Percentiles rank a stretch among this genome's conserved stretches.
phyloP scores from a whole-genome alignment of 2,113 vertebrate species.

The Carlito syrichta region DNA sequence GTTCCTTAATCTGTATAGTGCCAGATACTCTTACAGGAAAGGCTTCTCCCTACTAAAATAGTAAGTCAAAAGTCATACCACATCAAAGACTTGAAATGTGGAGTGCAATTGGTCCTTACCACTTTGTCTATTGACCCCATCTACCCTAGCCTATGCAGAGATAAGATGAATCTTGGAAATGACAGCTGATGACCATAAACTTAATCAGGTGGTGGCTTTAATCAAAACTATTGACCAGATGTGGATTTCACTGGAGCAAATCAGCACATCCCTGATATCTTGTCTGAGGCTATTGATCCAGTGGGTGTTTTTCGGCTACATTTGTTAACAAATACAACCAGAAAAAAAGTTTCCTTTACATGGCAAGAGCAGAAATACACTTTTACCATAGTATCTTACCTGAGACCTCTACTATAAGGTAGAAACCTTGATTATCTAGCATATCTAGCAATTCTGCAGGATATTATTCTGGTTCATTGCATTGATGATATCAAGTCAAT shows the following conservation, averaged over 20 bases:
- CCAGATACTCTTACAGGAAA: neutral
- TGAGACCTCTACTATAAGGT: neutral
- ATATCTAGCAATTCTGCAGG: neutral
- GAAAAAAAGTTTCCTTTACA: neutral
- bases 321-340: neutral
- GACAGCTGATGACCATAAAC: neutral
- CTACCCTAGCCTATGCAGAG: neutral
- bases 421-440: neutral
- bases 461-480: neutral
- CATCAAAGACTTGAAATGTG: neutral
- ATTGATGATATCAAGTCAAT: neutral
- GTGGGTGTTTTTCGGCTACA: neutral
- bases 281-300: neutral
- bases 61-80: neutral
- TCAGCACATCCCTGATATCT: neutral
- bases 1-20: neutral
- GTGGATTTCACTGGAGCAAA: neutral
- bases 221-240: neutral
- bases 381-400: neutral
- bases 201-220: neutral
- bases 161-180: neutral
- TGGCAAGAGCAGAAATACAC: neutral
- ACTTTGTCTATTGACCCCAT: neutral
- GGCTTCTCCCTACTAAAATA: neutral
- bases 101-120: neutral